Base-by-base conservation (phyloP, 1,140 invertebrate genomes). In the Lanistes nyassanus region DNA sequence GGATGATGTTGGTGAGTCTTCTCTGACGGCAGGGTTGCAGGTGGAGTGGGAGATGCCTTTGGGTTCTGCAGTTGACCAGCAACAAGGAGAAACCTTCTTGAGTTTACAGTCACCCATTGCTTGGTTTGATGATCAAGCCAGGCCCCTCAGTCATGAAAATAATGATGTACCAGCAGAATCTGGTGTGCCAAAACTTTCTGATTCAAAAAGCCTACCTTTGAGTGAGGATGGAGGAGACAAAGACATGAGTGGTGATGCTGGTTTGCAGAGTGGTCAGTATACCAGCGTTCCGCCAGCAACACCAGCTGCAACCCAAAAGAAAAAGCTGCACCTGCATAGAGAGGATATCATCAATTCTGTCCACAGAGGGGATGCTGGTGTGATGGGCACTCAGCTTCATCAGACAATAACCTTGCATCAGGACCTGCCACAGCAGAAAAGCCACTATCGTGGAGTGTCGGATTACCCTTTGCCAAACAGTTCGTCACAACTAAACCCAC, bases 391-490 rank as follows among this genome's bases (percentile, higher is more conserved):
- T n/a, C 70, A 72, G 70, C 70, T 72, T 34, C 70, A 72, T 9
- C 70, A 72, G 70, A 72, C 70, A 3, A 31, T 72, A 62, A 37
- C 36, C 37, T 16, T 72, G 53, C 55, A 72, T 55, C 55, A 62
- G 36, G n/a, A 60, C 56, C 9, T 9, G 2, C 42, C 42, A 2
- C 9, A 47, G 5, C 42, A 47, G 13, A 42, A 42, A 16, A 47
- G 19, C 42, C 1, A 9, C 5, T 47, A 9, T 47, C 19, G 9
- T 3, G 42, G 42, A 47, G 19, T 47, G 9, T 47, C 42, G 19
- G 0, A 47, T 16, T 6, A 6, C 42, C n/a, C n/a, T n/a, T n/a
- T n/a, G n/a, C n/a, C n/a, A n/a, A n/a, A n/a, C n/a, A n/a, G n/a
- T n/a, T 47, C 42, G 19, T 6, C 42, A 47, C 42, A 47, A 47